Conservation (phyloP, 2,797 vertebrate species). For the Epinephelus coioides region DNA sequence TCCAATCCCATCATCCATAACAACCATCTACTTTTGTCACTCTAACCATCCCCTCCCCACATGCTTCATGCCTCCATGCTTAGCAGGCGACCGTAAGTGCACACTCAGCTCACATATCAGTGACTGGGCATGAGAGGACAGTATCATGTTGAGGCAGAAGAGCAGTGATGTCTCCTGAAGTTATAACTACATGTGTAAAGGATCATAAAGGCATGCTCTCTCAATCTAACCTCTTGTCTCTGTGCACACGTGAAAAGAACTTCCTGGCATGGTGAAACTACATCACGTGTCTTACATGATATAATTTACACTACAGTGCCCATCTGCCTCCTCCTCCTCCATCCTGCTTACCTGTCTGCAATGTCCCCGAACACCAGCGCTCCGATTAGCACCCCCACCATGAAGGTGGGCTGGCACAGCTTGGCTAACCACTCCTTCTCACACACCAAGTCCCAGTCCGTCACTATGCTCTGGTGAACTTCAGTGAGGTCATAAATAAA, state of each 20-base stretch:
- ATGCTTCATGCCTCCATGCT: neutral
- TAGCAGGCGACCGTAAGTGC: neutral
- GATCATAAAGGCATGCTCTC: neutral
- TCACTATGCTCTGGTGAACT: constrained; percentile 91
- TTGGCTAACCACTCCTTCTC: constrained; percentile 92
- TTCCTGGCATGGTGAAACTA: neutral
- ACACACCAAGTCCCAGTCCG: constrained; percentile 94
- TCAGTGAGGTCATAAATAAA: constrained; percentile 90
- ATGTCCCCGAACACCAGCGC: constrained; percentile 93
- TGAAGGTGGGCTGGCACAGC: constrained; percentile 93
- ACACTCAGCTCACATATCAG: neutral
- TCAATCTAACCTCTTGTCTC: neutral
- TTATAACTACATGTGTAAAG: neutral
- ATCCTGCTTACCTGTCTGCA: constrained; percentile 91
- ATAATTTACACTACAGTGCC: neutral
- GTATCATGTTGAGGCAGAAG: neutral
- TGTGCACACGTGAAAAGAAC: neutral
- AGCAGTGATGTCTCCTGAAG: neutral
- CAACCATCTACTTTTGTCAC: neutral
- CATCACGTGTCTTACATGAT: no score
- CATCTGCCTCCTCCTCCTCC: neutral
- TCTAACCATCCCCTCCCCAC: neutral
- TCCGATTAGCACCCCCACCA: constrained; percentile 94
- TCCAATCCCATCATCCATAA: neutral
- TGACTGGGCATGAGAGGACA: neutral